A percentile compares a stretch with the other conserved stretches of the same genome.
These are phyloP conservation scores for Drosophila colorata DNA, from an alignment of 2,888 invertebrate species.

Conservation along the genomic window DNA sequence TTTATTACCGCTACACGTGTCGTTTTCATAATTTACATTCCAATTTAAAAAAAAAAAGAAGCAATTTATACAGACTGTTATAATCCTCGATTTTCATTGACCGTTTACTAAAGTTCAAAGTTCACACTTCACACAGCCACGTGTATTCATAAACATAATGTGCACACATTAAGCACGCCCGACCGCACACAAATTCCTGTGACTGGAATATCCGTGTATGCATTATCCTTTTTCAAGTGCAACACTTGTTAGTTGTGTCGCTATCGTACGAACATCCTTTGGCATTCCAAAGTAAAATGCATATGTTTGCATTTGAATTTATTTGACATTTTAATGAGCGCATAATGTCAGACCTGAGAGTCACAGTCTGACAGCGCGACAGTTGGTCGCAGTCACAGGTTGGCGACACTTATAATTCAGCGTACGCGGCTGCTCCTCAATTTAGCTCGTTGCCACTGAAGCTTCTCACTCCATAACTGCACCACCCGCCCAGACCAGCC, in stretches of 20 bases:
- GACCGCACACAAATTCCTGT: constrained; percentile 23
- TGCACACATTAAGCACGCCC: constrained; percentile 11
- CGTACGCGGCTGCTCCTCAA: constrained; percentile 40
- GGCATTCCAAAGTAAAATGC: constrained; percentile 49
- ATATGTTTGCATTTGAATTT: constrained; percentile 71
- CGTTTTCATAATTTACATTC: neutral
- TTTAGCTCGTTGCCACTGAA: constrained; percentile 25
- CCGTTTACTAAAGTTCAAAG: constrained; percentile 70
- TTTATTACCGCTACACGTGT: neutral
- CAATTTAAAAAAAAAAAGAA: neutral
- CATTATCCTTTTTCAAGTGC: constrained; percentile 59
- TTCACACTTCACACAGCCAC: constrained; percentile 44
- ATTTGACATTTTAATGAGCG: constrained; percentile 81
- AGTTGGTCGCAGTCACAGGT: constrained; percentile 41
- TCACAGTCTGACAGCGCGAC: constrained; percentile 17
- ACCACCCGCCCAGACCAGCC: too few species aligned
- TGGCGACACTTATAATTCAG: constrained; percentile 40
- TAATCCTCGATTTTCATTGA: constrained; percentile 28
- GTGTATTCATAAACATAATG: constrained; percentile 10
- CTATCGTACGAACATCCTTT: constrained; percentile 12
- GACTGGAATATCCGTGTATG: constrained; percentile 39
- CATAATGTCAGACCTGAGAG: constrained; percentile 63
- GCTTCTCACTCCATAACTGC: neutral
- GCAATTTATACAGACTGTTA: neutral
- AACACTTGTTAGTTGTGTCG: constrained; percentile 44